Evolutionary conservation across 1,140 invertebrate genomes (phyloP).

Genomic region (Rhyzopertha dominica): DNA sequence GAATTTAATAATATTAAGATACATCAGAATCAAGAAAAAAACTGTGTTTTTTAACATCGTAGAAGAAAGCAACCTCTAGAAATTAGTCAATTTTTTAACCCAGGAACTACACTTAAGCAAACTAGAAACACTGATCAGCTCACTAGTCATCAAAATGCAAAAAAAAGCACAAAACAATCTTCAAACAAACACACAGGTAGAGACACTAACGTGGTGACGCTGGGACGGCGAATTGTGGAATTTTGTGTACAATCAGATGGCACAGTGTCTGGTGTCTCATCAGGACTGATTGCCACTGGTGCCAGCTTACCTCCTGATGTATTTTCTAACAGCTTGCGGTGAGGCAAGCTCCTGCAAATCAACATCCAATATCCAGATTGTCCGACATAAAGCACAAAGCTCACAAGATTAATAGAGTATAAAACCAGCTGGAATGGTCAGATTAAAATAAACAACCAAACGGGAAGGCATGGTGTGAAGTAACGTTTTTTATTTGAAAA

Average conservation of each 20-base stretch:
- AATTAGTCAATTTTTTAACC: not conserved
- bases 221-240: slow-evolving; percentile 35
- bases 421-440: too few species aligned
- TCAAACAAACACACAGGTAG: slow-evolving; percentile 16
- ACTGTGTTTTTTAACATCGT: not conserved
- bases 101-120: too few species aligned
- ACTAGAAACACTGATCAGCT: too few species aligned
- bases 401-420: too few species aligned
- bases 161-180: slow-evolving; percentile 8
- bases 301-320: slow-evolving; percentile 50
- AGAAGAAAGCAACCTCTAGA: not conserved
- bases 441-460: too few species aligned
- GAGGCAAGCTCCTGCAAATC: slow-evolving; percentile 47
- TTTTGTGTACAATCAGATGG: slow-evolving; percentile 26
- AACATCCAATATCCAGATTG: slow-evolving; percentile 38
- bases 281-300: slow-evolving; percentile 51
- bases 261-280: slow-evolving; percentile 27
- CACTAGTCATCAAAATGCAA: slow-evolving; percentile 9
- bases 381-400: too few species aligned
- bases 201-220: slow-evolving; percentile 43
- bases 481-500: too few species aligned
- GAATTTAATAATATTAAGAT: too few species aligned
- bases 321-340: slow-evolving; percentile 54
- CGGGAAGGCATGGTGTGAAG: too few species aligned
- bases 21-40: too few species aligned